Conservation (phyloP, 2,113 vertebrate genomes). For the Oreochromis tanganicae region DNA sequence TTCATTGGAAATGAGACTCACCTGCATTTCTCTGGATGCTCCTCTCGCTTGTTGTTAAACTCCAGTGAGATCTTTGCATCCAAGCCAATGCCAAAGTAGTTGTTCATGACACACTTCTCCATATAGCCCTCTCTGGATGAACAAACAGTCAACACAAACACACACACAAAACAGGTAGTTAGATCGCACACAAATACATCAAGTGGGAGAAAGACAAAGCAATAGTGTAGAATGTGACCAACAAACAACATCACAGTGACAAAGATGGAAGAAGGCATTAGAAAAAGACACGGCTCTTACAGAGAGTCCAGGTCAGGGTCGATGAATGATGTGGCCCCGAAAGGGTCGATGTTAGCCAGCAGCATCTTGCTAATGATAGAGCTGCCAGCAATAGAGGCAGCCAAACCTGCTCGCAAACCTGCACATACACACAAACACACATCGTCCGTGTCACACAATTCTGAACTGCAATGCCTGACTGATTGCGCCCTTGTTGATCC, state of each 20-base stretch:
- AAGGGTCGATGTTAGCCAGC: slow-evolving; percentile 93
- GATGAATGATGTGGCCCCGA: slow-evolving; percentile 93
- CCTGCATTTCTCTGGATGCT: slow-evolving; percentile 98
- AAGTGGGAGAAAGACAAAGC: background rate
- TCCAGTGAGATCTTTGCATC: slow-evolving; percentile 98
- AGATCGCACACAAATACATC: background rate
- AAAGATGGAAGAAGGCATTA: background rate
- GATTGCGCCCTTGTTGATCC: background rate
- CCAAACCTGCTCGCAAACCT: slow-evolving; percentile 93
- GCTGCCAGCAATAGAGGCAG: slow-evolving; percentile 96
- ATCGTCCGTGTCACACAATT: background rate
- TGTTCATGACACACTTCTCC: slow-evolving; percentile 99
- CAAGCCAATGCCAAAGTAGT: slow-evolving; percentile 97
- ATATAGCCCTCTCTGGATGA: slow-evolving; percentile 87
- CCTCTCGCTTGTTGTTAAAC: slow-evolving; percentile 97
- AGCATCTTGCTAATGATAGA: slow-evolving; percentile 99
- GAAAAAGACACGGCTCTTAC: slow-evolving; percentile 74
- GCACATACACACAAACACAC: slow-evolving; percentile 2
- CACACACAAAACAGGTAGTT: background rate
- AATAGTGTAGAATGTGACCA: background rate
- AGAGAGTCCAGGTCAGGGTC: slow-evolving; percentile 93
- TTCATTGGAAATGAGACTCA: slow-evolving; percentile 44
- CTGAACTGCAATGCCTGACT: background rate
- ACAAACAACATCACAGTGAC: background rate
- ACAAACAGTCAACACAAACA: background rate